A percentile compares a stretch with the other conserved stretches of the same genome.
Evolutionary conservation across 2,113 vertebrate genomes (phyloP).

Genomic region (Eretmochelys imbricata): DNA sequence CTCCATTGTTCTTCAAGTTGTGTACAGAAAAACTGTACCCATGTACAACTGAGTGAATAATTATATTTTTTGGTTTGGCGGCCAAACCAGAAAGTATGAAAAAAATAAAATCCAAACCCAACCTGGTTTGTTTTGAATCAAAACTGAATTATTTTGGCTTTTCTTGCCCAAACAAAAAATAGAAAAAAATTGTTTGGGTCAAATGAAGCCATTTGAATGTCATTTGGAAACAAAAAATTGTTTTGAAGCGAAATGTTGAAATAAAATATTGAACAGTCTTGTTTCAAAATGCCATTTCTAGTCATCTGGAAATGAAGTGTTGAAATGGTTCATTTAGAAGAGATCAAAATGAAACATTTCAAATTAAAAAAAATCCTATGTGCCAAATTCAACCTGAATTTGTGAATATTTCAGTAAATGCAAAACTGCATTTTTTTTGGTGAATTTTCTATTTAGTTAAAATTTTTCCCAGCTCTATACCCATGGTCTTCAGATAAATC

Average conservation of each 20-base stretch:
- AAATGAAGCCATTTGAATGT: not conserved
- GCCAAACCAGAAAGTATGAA: not conserved
- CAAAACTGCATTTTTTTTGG: not conserved
- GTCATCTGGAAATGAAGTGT: not conserved
- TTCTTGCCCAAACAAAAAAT: not conserved
- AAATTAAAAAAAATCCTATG: not conserved
- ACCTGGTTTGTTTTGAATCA: not conserved
- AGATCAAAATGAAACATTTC: not conserved
- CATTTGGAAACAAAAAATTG: not conserved
- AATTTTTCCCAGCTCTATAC: not conserved
- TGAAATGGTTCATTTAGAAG: not conserved
- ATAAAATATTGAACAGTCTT: not conserved
- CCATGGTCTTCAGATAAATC: constrained; percentile 38
- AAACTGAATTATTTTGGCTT: not conserved
- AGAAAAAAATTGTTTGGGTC: not conserved
- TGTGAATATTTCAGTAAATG: not conserved
- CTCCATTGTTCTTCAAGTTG: constrained; percentile 62
- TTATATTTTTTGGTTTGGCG: not conserved
- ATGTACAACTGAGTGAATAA: not conserved
- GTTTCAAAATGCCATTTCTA: not conserved
- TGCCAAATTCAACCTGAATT: not conserved
- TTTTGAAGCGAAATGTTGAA: not conserved
- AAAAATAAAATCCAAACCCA: not conserved
- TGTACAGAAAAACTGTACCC: constrained; percentile 46
- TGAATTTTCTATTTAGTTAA: not conserved